A percentile compares a stretch with the other conserved stretches of the same genome.
Evolutionary conservation across 2,888 invertebrate genomes (phyloP).

Genomic region (Drosophila gaucha): DNA sequence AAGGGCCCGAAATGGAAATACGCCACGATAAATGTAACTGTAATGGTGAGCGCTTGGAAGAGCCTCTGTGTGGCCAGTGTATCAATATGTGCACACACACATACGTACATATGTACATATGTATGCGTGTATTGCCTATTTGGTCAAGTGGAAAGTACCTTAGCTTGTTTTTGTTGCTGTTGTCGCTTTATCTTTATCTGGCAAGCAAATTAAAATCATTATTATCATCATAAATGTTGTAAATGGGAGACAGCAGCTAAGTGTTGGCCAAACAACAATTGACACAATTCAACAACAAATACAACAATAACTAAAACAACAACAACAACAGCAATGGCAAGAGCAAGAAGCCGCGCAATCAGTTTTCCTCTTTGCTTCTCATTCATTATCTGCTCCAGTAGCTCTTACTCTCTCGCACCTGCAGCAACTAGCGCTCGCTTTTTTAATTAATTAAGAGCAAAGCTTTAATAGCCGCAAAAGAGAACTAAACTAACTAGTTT

Average conservation of each 20-base stretch:
- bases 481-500: constrained; percentile 24
- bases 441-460: constrained; percentile 36
- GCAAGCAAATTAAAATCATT: constrained; percentile 50
- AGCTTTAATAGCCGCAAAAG: constrained; percentile 24
- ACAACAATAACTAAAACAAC: constrained; percentile 18
- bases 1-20: constrained; percentile 45
- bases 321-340: constrained; percentile 3
- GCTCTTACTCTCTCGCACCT: neutral
- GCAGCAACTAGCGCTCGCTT: neutral
- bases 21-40: constrained; percentile 72
- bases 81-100: constrained; percentile 33
- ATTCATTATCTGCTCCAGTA: constrained; percentile 11
- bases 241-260: constrained; percentile 23
- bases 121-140: constrained; percentile 10
- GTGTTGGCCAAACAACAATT: constrained; percentile 70
- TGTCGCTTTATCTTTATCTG: constrained; percentile 26
- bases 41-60: constrained; percentile 49
- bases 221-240: constrained; percentile 41
- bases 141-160: constrained; percentile 35
- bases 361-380: constrained; percentile 20
- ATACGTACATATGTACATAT: neutral
- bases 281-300: constrained; percentile 60
- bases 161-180: constrained; percentile 16
- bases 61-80: constrained; percentile 36
- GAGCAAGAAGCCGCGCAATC: constrained; percentile 27